A percentile compares a stretch with the other conserved stretches of the same genome.
Evolutionary conservation across 2,888 invertebrate species (phyloP).

Genomic region (Eristalis pertinax): DNA sequence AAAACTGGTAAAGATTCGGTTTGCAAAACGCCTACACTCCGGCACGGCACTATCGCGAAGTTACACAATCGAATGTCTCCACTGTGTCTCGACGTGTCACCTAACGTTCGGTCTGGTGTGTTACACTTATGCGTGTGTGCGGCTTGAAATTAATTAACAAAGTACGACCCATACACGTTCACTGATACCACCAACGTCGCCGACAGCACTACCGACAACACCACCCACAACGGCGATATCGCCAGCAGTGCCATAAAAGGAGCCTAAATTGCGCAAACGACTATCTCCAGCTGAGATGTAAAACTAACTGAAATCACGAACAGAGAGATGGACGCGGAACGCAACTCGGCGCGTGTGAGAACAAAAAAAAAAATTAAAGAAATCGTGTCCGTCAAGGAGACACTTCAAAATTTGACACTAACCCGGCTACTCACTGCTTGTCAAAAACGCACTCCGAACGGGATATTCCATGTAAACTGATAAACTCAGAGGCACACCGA

Average conservation of each 20-base stretch:
- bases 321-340: constrained; percentile 12
- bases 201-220: not conserved
- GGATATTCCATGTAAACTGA: constrained; percentile 2
- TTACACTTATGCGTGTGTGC: constrained; percentile 32
- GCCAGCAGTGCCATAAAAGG: constrained; percentile 26
- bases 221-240: not conserved
- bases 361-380: not conserved
- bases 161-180: constrained; percentile 18
- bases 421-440: constrained; percentile 24
- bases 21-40: not conserved
- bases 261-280: constrained; percentile 35
- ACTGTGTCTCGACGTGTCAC: not conserved
- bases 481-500: not conserved
- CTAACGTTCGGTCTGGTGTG: not conserved
- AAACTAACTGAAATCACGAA: constrained; percentile 39
- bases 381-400: constrained; percentile 21
- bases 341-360: constrained; percentile 34
- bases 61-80: not conserved
- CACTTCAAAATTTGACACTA: constrained; percentile 20
- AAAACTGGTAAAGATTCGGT: not conserved
- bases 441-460: not conserved
- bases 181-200: constrained; percentile 8
- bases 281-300: constrained; percentile 18
- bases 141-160: constrained; percentile 57
- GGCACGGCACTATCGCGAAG: not conserved